Percentiles rank a stretch among this genome's conserved stretches.
phyloP scores from a whole-genome alignment of 2,888 invertebrate species.

The Helleia helle region DNA sequence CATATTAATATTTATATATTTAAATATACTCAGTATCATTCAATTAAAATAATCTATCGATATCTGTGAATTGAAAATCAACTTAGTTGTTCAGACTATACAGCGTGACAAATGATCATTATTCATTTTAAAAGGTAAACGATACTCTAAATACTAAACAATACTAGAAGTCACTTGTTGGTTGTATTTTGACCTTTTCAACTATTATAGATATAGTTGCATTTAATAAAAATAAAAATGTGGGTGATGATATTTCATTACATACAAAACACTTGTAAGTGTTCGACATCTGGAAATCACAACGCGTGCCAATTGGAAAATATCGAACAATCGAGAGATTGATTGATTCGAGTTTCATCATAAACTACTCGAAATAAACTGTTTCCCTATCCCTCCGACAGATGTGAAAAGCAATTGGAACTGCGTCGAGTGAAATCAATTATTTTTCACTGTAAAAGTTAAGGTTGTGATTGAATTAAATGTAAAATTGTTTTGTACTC shows the following conservation, averaged over 20 bases:
- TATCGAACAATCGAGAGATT: constrained; percentile 11
- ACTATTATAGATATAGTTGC: too few relatives aligned
- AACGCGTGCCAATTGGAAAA: constrained; percentile 4
- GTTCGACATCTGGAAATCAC: not conserved
- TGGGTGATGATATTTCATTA: not conserved
- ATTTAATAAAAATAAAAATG: too few relatives aligned
- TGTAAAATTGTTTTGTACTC: not conserved
- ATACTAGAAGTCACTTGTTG: too few relatives aligned
- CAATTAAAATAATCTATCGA: too few relatives aligned
- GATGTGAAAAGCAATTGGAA: constrained; percentile 18
- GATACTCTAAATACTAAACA: too few relatives aligned
- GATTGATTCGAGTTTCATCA: constrained; percentile 18
- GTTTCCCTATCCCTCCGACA: constrained; percentile 13
- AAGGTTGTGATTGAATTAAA: constrained; percentile 9
- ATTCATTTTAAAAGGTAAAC: too few relatives aligned
- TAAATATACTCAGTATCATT: too few relatives aligned
- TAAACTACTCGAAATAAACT: constrained; percentile 16
- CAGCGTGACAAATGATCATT: too few relatives aligned
- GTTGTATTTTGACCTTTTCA: too few relatives aligned
- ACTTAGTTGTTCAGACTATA: too few relatives aligned
- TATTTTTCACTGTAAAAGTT: constrained; percentile 13
- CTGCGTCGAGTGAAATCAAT: constrained; percentile 18
- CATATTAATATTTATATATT: too few relatives aligned
- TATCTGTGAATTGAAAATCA: too few relatives aligned
- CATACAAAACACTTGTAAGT: not conserved